Conservation (phyloP, 2,888 invertebrate species). For the Cephus nigrinus region DNA sequence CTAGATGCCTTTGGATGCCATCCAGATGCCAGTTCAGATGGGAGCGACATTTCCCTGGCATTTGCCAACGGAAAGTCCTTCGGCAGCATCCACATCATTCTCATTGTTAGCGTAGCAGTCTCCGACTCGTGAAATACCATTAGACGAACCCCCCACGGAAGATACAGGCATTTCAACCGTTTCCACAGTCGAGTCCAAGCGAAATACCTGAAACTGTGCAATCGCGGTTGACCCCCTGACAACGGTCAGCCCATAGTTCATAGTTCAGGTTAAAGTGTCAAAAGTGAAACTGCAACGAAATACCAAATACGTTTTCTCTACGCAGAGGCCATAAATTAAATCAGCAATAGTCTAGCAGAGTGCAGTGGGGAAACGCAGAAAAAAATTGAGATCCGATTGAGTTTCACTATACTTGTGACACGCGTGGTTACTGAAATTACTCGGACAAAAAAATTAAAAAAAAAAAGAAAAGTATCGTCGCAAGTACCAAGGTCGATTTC, state of each 20-base stretch:
- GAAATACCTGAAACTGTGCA: neutral
- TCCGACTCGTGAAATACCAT: neutral
- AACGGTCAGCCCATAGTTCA: neutral
- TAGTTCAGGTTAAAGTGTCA: neutral
- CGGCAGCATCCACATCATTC: neutral
- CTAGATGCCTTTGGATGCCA: neutral
- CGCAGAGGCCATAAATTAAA: neutral
- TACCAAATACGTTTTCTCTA: neutral
- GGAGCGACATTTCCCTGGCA: constrained; percentile 1
- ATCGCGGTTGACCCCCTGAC: neutral
- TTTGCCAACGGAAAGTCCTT: neutral
- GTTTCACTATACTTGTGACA: neutral
- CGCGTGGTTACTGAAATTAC: neutral
- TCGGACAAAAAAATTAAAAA: neutral
- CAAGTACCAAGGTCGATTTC: neutral
- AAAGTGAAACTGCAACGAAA: neutral
- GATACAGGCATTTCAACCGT: neutral
- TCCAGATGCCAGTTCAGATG: neutral
- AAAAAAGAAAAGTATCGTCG: neutral
- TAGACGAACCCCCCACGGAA: neutral
- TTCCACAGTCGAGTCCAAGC: neutral
- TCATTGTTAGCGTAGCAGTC: neutral
- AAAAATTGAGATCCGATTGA: neutral
- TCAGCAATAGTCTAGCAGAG: neutral
- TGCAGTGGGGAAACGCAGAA: neutral